phyloP scores from a whole-genome alignment of 1,140 invertebrate species.

The Drosophila neocordata region DNA sequence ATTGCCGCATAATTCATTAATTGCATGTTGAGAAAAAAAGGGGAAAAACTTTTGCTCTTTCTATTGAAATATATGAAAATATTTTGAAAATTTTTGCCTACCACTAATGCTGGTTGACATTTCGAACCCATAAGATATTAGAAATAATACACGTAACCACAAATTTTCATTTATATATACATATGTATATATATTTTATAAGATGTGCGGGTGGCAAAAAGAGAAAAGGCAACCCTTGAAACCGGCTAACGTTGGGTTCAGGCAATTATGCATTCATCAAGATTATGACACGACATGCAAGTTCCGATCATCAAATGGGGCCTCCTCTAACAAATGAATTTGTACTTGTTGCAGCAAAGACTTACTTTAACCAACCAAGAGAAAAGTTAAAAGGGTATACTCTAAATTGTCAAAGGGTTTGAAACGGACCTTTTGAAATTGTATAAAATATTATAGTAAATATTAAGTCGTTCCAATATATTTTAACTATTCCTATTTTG shows the following conservation, averaged over 20 bases:
- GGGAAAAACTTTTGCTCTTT: constrained; percentile 31
- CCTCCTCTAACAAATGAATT: constrained; percentile 63
- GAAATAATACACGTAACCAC: constrained; percentile 38
- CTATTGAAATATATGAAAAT: constrained; percentile 73
- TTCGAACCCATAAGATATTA: constrained; percentile 36
- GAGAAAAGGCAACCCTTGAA: background rate
- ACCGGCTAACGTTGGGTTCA: constrained; percentile 17
- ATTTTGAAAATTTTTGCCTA: constrained; percentile 56
- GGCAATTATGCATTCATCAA: constrained; percentile 82
- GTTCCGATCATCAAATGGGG: constrained; percentile 36
- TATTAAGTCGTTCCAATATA: no score
- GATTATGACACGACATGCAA: constrained; percentile 82
- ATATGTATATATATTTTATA: background rate
- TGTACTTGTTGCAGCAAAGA: constrained; percentile 33
- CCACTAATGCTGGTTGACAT: constrained; percentile 77
- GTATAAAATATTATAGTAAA: no score
- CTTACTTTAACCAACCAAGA: background rate
- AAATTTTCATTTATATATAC: constrained; percentile 28
- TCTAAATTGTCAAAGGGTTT: no score
- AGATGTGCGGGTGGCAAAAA: constrained; percentile 13
- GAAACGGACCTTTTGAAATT: no score
- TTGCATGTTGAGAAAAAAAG: constrained; percentile 43
- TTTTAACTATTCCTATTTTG: no score
- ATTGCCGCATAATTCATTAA: constrained; percentile 71
- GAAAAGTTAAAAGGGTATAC: no score